phyloP scores from a whole-genome alignment of 2,113 vertebrate genomes.

The Laticauda laticaudata region DNA sequence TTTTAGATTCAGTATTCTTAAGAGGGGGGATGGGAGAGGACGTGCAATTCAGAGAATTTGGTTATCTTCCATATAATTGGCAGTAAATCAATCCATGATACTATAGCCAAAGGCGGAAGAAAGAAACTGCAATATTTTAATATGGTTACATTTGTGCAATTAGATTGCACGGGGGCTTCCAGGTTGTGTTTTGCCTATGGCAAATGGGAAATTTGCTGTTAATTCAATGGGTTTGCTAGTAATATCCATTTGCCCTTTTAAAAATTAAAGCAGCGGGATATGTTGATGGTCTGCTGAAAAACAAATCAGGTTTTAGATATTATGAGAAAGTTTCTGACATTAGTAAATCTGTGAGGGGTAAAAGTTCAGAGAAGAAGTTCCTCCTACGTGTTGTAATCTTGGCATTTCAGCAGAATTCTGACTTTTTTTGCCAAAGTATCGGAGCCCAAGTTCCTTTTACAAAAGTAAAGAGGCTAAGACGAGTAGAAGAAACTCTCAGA shows the following conservation, averaged over 20 bases:
- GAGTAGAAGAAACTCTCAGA: neutral
- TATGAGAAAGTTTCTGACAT: slow-evolving; percentile 52
- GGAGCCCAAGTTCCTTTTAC: neutral
- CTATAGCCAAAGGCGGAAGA: slow-evolving; percentile 27
- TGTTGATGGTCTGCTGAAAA: slow-evolving; percentile 10
- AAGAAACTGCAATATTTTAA: slow-evolving; percentile 53
- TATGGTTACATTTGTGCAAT: slow-evolving; percentile 59
- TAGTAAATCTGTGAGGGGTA: slow-evolving; percentile 11
- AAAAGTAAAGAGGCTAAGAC: neutral
- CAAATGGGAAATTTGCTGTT: slow-evolving; percentile 56
- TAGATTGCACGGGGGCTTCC: slow-evolving; percentile 52
- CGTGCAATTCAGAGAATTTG: slow-evolving; percentile 19
- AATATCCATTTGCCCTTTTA: slow-evolving; percentile 43
- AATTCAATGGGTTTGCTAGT: slow-evolving; percentile 49
- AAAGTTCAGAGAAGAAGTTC: neutral
- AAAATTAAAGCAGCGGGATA: slow-evolving; percentile 46
- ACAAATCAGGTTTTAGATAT: slow-evolving; percentile 57
- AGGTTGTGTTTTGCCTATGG: slow-evolving; percentile 52
- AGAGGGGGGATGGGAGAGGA: neutral
- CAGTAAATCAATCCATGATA: slow-evolving; percentile 35
- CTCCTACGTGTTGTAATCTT: neutral
- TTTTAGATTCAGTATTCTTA: neutral
- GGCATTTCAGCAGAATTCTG: neutral
- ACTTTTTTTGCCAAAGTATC: neutral
- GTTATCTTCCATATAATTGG: slow-evolving; percentile 46